These are phyloP conservation scores for Agonum fuliginosum DNA, from an alignment of 2,888 invertebrate genomes.

Conservation along the genomic window DNA sequence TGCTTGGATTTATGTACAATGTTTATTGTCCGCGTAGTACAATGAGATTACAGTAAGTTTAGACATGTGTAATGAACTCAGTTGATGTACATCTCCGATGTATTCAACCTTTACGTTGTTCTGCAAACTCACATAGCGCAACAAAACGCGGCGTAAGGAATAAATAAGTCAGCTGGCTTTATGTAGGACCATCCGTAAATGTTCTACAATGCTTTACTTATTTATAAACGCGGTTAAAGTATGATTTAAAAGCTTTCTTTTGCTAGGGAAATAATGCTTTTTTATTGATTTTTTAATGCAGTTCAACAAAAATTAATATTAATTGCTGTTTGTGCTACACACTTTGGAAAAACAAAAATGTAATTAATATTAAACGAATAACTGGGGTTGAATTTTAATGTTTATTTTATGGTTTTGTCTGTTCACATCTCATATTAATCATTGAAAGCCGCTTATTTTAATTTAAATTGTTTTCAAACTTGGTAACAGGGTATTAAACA, in stretches of 20 bases:
- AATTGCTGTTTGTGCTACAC: too few relatives aligned
- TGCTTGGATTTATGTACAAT: slow-evolving; percentile 8
- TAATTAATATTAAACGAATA: too few relatives aligned
- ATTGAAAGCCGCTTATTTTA: too few relatives aligned
- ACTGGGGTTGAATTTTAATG: too few relatives aligned
- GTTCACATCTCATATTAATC: too few relatives aligned
- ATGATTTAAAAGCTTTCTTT: slow-evolving; percentile 6
- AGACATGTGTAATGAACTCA: slow-evolving; percentile 26
- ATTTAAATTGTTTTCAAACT: too few relatives aligned
- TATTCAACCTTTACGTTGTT: slow-evolving; percentile 9
- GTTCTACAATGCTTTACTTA: slow-evolving; percentile 6
- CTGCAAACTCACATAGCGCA: not conserved
- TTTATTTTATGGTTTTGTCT: too few relatives aligned
- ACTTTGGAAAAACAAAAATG: too few relatives aligned
- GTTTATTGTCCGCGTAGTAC: slow-evolving; percentile 14
- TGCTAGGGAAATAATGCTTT: not conserved
- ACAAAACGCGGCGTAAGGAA: slow-evolving; percentile 5
- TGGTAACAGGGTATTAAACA: too few relatives aligned
- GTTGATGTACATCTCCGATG: slow-evolving; percentile 20
- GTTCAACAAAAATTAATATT: too few relatives aligned
- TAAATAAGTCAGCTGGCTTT: slow-evolving; percentile 28
- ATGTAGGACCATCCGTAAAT: not conserved
- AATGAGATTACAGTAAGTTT: slow-evolving; percentile 27
- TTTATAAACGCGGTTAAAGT: slow-evolving; percentile 3
- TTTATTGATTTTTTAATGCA: too few relatives aligned